Conservation (phyloP, 2,113 vertebrate genomes). For the Fukomys damarensis region DNA sequence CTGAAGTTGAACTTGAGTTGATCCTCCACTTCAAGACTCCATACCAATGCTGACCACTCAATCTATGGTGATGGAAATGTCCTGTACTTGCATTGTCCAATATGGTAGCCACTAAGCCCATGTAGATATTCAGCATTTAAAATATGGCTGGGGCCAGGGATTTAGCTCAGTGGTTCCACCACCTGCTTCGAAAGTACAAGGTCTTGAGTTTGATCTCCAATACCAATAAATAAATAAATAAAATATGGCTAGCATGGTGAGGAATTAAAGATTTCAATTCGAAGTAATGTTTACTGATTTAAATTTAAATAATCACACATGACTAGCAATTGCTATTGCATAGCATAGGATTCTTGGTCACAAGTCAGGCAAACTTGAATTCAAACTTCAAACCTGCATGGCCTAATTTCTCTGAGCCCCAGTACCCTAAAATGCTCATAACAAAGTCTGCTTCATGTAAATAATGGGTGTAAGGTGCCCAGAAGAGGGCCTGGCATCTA, state of each 20-base stretch:
- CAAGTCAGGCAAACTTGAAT: background rate
- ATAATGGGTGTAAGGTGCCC: background rate
- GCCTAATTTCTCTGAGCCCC: background rate
- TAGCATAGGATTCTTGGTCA: background rate
- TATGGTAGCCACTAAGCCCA: background rate
- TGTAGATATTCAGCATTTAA: background rate
- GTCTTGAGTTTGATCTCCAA: too few species aligned
- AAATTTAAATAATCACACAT: background rate
- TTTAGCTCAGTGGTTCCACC: too few species aligned
- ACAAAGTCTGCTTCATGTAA: background rate
- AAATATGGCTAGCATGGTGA: background rate
- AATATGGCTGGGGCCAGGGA: too few species aligned
- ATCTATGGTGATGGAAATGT: background rate
- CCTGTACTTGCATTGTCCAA: background rate
- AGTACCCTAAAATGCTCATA: background rate
- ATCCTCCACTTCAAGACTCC: background rate
- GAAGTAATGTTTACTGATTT: background rate
- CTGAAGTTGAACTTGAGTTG: background rate
- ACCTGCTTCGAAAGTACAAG: too few species aligned
- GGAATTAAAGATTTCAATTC: background rate
- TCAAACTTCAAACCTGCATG: background rate
- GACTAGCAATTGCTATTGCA: background rate
- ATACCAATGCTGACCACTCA: background rate
- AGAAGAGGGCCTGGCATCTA: background rate
- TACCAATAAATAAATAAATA: too few species aligned